phyloP scores from a whole-genome alignment of 2,888 invertebrate genomes.

The Gryllus longicercus region DNA sequence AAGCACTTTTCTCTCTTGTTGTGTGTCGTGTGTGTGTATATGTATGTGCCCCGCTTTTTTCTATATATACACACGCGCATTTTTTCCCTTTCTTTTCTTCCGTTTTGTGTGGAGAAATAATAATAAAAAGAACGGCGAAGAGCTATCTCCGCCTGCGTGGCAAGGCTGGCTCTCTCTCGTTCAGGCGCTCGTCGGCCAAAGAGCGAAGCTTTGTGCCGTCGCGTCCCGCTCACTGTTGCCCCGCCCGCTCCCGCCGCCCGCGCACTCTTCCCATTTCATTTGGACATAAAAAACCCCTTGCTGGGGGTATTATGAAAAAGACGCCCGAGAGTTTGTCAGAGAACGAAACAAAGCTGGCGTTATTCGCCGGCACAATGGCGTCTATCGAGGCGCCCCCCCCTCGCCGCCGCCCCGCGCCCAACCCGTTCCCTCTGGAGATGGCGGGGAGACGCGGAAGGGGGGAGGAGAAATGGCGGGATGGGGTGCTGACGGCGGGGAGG shows the following conservation, averaged over 20 bases:
- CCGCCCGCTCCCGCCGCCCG: background rate
- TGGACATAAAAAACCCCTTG: background rate
- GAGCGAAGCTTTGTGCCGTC: no score
- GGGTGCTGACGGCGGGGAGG: background rate
- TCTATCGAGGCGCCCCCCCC: background rate
- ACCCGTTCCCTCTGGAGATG: background rate
- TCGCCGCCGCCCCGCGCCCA: background rate
- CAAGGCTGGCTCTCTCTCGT: no score
- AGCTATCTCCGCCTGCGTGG: no score
- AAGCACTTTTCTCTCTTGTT: no score
- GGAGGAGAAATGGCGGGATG: background rate
- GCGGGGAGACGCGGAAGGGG: background rate
- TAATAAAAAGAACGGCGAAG: no score
- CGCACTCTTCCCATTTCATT: background rate
- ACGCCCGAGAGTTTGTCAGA: slow-evolving; percentile 6
- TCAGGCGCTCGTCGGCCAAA: no score
- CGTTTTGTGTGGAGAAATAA: no score
- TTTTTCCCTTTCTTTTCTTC: no score
- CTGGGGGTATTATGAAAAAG: slow-evolving; percentile 6
- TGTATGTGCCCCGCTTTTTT: no score
- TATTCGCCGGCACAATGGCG: background rate
- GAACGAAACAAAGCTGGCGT: background rate
- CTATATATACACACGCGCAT: no score
- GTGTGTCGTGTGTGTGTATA: no score
- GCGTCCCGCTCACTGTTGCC: background rate